Conservation (phyloP, 2,888 invertebrate species). For the Cryptophagus acutangulus region DNA sequence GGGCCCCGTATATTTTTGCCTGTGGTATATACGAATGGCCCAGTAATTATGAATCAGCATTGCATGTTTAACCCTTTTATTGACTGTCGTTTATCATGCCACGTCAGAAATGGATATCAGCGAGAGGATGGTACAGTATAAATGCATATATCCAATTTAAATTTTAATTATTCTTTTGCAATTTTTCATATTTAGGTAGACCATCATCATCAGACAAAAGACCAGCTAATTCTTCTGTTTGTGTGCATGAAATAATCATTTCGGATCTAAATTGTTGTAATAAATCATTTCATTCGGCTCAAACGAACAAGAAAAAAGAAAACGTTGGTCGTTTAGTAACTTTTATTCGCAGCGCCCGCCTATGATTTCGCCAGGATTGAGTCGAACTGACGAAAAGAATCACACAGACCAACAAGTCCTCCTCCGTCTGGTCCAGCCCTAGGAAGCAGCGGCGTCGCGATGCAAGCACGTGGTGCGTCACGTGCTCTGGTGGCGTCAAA, state of each 20-base stretch:
- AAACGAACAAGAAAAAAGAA: too few relatives aligned
- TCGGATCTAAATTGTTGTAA: too few relatives aligned
- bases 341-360: too few relatives aligned
- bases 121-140: too few relatives aligned
- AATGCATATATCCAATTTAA: too few relatives aligned
- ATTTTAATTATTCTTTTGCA: neutral
- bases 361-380: too few relatives aligned
- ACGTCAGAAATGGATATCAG: conserved; percentile 33
- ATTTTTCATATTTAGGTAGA: neutral
- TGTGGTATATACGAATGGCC: conserved; percentile 34
- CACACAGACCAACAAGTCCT: conserved; percentile 17
- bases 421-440: conserved; percentile 29
- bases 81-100: conserved; percentile 44
- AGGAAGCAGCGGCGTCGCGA: conserved; percentile 36
- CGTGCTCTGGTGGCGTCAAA: conserved; percentile 42
- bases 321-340: too few relatives aligned
- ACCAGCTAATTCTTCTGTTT: too few relatives aligned
- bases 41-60: conserved; percentile 45
- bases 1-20: conserved; percentile 39
- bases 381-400: conserved; percentile 7
- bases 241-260: too few relatives aligned
- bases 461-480: conserved; percentile 40
- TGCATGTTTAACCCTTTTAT: conserved; percentile 47
- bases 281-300: too few relatives aligned
- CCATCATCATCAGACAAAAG: too few relatives aligned